phyloP scores from a whole-genome alignment of 2,888 invertebrate genomes.

The Epinotia demarniana region DNA sequence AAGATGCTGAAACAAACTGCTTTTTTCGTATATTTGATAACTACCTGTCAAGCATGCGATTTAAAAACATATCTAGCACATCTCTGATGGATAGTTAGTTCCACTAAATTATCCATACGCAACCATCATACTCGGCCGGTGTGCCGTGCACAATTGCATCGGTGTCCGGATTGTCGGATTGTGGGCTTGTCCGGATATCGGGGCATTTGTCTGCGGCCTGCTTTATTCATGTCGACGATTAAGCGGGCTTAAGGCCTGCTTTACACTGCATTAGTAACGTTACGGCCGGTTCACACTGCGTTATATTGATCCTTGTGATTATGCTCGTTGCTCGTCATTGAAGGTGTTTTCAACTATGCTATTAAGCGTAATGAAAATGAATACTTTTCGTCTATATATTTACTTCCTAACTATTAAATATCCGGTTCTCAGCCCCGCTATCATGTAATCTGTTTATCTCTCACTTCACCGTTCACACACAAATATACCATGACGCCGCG shows the following conservation, averaged over 20 bases:
- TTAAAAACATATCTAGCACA: background rate
- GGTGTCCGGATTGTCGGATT: constrained; percentile 32
- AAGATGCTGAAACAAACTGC: too few species aligned
- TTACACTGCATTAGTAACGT: constrained; percentile 39
- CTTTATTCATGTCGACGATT: constrained; percentile 44
- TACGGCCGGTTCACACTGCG: constrained; percentile 23
- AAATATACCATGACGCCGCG: too few species aligned
- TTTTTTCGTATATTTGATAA: too few species aligned
- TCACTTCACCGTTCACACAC: too few species aligned
- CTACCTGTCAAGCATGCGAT: background rate
- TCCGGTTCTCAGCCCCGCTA: too few species aligned
- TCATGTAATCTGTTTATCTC: too few species aligned
- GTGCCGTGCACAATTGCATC: constrained; percentile 3
- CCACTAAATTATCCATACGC: background rate
- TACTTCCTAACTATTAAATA: too few species aligned
- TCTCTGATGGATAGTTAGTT: background rate
- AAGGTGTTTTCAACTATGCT: background rate
- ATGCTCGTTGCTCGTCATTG: background rate
- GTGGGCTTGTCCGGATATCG: constrained; percentile 39
- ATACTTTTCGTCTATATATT: too few species aligned
- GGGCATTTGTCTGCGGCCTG: constrained; percentile 42
- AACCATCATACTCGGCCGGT: background rate
- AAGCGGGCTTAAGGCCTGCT: constrained; percentile 38
- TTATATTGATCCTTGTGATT: constrained; percentile 7
- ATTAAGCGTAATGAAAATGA: too few species aligned